Conservation (phyloP, 2,797 vertebrate genomes). For the Enteromius trimaculatus region DNA sequence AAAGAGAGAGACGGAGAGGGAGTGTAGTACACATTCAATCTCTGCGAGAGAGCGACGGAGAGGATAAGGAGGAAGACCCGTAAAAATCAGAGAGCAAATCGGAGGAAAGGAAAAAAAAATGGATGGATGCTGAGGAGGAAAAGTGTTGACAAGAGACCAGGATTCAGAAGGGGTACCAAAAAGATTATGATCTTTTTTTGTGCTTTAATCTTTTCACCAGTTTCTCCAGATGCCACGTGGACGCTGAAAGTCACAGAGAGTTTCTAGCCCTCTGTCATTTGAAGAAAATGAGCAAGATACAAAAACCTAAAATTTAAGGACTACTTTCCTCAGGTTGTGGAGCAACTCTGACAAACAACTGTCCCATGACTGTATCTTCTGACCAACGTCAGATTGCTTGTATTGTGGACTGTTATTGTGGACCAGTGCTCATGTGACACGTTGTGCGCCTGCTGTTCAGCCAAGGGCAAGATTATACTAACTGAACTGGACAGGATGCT, state of each 20-base stretch:
- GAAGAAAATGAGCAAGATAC: slow-evolving; percentile 3
- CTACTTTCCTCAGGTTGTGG: slow-evolving; percentile 22
- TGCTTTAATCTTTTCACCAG: background rate
- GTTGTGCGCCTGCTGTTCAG: slow-evolving; percentile 9
- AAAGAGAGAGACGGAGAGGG: slow-evolving; percentile 37
- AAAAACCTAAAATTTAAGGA: slow-evolving; percentile 19
- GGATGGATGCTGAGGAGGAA: slow-evolving; percentile 22
- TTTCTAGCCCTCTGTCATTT: slow-evolving; percentile 11
- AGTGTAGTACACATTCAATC: slow-evolving; percentile 26
- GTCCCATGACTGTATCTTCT: background rate
- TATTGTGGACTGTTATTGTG: background rate
- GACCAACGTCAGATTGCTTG: slow-evolving; percentile 34
- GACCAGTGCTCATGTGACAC: slow-evolving; percentile 21
- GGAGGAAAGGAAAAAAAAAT: slow-evolving; percentile 8
- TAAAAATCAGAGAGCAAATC: slow-evolving; percentile 34
- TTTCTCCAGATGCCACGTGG: slow-evolving; percentile 53
- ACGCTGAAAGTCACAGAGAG: slow-evolving; percentile 32
- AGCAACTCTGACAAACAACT: background rate
- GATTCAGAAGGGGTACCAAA: background rate
- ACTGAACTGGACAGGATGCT: slow-evolving; percentile 64
- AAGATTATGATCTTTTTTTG: background rate
- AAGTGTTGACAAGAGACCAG: background rate
- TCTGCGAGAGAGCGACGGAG: slow-evolving; percentile 4
- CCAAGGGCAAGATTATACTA: slow-evolving; percentile 37
- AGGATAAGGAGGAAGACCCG: slow-evolving; percentile 10